These are phyloP conservation scores for Ia io DNA, from an alignment of 2,113 vertebrate genomes.

Conservation along the genomic window DNA sequence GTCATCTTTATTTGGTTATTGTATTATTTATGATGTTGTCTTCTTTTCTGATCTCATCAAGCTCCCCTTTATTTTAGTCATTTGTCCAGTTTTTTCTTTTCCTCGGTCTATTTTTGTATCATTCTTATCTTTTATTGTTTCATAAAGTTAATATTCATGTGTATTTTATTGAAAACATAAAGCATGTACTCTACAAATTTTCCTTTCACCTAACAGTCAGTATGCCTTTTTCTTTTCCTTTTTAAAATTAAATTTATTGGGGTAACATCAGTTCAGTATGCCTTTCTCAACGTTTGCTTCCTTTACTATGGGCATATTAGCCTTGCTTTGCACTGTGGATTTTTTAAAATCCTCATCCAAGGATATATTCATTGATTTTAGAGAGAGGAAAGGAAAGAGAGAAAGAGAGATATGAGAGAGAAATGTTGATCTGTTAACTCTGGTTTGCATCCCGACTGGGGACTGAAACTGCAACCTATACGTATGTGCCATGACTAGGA, in stretches of 20 bases:
- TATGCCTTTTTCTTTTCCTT: not conserved
- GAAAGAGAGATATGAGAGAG: not conserved
- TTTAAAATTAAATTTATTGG: too few relatives aligned
- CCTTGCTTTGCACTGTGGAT: not conserved
- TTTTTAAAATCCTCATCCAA: not conserved
- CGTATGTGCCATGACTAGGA: not conserved
- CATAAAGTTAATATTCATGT: not conserved
- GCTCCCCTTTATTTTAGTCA: not conserved
- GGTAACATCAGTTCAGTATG: not conserved
- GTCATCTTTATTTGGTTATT: not conserved
- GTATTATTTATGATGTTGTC: not conserved
- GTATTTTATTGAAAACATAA: not conserved
- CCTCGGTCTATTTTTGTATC: not conserved
- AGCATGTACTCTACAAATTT: not conserved
- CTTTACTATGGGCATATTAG: not conserved
- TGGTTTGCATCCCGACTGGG: not conserved
- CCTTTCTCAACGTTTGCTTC: not conserved
- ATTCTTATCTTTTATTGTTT: not conserved
- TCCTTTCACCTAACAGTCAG: not conserved
- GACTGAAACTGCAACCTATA: not conserved
- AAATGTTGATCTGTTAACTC: not conserved
- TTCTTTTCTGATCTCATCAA: not conserved
- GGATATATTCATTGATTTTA: not conserved
- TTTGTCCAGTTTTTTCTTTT: not conserved
- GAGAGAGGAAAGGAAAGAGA: not conserved